A percentile compares a stretch with the other conserved stretches of the same genome.
These are phyloP conservation scores for Wiebesia pumilae DNA, from an alignment of 1,140 invertebrate species.

Conservation along the genomic window DNA sequence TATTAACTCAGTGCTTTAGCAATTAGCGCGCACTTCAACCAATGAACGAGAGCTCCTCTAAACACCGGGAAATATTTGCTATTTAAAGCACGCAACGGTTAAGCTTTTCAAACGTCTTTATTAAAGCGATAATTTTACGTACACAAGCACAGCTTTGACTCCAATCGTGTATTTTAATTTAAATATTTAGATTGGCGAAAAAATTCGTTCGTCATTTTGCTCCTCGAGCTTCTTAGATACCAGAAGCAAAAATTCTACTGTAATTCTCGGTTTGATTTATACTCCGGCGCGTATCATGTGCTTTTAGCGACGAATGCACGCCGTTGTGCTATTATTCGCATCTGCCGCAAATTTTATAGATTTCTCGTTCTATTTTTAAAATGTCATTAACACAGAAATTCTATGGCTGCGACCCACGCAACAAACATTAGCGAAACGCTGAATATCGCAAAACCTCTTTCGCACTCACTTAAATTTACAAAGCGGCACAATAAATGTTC, in stretches of 20 bases:
- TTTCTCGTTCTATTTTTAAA: constrained; percentile 45
- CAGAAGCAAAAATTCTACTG: not conserved
- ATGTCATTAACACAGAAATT: constrained; percentile 55
- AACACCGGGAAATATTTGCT: not conserved
- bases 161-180: too few relatives aligned
- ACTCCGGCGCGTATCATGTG: constrained; percentile 1
- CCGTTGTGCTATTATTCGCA: constrained; percentile 50
- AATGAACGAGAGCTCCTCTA: not conserved
- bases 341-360: constrained; percentile 52
- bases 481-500: constrained; percentile 50
- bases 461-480: constrained; percentile 55
- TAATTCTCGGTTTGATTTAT: constrained; percentile 23
- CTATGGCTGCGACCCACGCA: constrained; percentile 49
- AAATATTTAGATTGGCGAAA: too few relatives aligned
- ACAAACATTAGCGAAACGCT: constrained; percentile 48
- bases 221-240: not conserved
- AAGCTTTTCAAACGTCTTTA: not conserved
- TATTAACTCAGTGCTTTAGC: not conserved
- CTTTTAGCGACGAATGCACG: constrained; percentile 39
- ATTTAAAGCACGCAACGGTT: not conserved
- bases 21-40: not conserved
- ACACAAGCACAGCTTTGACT: not conserved
- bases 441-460: constrained; percentile 45
- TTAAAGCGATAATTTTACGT: not conserved
- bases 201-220: not conserved